Evolutionary conservation across 2,113 vertebrate species (phyloP), one percentile per base, ranked within the genome.

Genomic region (Odontesthes bonariensis): DNA sequence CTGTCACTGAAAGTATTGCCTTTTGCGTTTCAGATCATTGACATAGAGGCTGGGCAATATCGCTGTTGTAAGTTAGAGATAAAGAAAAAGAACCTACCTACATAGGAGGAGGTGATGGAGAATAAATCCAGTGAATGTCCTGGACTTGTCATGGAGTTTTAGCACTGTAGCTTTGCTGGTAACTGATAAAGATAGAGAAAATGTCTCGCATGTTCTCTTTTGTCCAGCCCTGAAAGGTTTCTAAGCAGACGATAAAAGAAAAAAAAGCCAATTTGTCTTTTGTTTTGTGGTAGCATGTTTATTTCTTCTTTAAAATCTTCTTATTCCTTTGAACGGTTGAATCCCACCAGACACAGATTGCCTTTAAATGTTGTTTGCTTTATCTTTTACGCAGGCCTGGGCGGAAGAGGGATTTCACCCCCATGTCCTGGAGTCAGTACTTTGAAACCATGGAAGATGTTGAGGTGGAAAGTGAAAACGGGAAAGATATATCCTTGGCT

Each of bases 371-470:
- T 27, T 61, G 5, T 19, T 58, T 78, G n/a, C 55, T n/a, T 46
- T 71, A 62, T 35, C 11, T 22, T 67, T 7, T 78, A 52, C 82
- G 38, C 92, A 99, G 98, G 87, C 98, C 97, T 85, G 98, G 98
- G 83, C 95, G 97, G 67, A 99, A 96, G 81, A 93, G 94, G 63
- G 98, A 99, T 83, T 99, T 97, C 89, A 93, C 96, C 0, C 96
- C 98, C 0, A 92, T 99, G 73, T 84, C 95, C 14, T 99, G 98
- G 98, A 98, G 94, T 92, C 96, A 98, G 58, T 99, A 99, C 89
- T 99, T 98, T 86, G 96, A 99, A 84, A 96, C 96, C 0, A 97
- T 99, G 95, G 96, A 99, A 89, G 96, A 99, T 0, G 95, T 99
- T 2, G 96, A 96, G 86, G 95, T 98, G 72, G 96, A 98, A 81